phyloP scores from a whole-genome alignment of 30 jellyfish, hydroid and myxozoan genomes.

The Pseudorhiza aurosa region DNA sequence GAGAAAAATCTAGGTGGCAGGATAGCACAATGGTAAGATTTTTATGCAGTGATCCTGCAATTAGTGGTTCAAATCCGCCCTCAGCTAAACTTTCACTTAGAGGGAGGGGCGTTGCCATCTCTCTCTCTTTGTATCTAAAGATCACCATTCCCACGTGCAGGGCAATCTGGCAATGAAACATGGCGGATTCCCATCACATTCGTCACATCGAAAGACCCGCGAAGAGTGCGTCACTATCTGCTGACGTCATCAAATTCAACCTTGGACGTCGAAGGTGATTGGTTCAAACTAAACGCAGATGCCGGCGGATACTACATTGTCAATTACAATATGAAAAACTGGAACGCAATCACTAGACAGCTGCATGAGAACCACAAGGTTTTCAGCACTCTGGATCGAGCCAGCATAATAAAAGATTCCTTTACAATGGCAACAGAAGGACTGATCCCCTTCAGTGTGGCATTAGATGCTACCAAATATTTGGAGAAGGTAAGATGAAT shows the following conservation, averaged over 20 bases:
- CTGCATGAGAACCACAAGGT: slow-evolving; percentile 55
- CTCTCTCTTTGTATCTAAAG: too few species aligned
- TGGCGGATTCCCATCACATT: slow-evolving; percentile 89
- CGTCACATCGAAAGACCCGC: slow-evolving; percentile 40
- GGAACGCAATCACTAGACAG: slow-evolving; percentile 49
- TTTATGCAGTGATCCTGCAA: too few species aligned
- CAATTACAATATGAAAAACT: slow-evolving; percentile 63
- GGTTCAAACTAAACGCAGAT: slow-evolving; percentile 71
- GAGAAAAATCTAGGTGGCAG: too few species aligned
- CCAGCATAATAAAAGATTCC: slow-evolving; percentile 79
- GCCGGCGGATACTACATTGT: slow-evolving; percentile 77
- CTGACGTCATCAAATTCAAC: slow-evolving; percentile 47
- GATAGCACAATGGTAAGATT: too few species aligned
- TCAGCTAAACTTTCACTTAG: too few species aligned
- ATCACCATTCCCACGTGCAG: too few species aligned
- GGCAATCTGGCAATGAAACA: neutral
- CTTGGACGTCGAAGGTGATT: slow-evolving; percentile 18
- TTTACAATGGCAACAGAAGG: slow-evolving; percentile 88
- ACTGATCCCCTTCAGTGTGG: slow-evolving; percentile 25
- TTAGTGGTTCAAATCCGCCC: too few species aligned
- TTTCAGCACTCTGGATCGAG: slow-evolving; percentile 75
- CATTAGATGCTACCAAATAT: slow-evolving; percentile 57
- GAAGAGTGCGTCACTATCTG: neutral
- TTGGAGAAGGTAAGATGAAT: slow-evolving; percentile 72
- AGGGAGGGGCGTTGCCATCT: too few species aligned